phyloP scores from a whole-genome alignment of 2,113 vertebrate genomes.

The Cyphomyrus discorhynchus region DNA sequence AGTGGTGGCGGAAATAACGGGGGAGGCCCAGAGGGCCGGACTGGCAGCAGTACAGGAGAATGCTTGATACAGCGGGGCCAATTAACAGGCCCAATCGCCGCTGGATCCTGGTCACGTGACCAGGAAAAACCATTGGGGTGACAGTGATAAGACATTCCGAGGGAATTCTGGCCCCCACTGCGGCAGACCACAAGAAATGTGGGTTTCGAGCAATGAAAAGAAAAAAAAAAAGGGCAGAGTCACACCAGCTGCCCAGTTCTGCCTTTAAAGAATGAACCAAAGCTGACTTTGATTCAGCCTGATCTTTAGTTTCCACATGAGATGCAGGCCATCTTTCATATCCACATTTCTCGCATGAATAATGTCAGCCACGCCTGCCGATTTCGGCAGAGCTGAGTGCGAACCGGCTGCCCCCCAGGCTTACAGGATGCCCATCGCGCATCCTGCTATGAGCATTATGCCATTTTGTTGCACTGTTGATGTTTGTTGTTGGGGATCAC shows the following conservation, averaged over 20 bases:
- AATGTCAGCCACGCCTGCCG: neutral
- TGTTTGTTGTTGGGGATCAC: neutral
- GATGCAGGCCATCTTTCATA: neutral
- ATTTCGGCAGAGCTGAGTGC: neutral
- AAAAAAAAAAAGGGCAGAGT: neutral
- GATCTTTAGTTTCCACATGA: neutral
- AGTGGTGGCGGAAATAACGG: neutral
- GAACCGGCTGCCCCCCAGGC: neutral
- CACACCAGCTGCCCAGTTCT: neutral
- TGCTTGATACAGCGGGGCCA: neutral
- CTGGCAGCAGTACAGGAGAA: neutral
- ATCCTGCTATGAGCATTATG: no score
- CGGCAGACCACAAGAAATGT: conserved; percentile 37
- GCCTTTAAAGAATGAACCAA: neutral
- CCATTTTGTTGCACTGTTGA: neutral
- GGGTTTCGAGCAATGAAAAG: conserved; percentile 21
- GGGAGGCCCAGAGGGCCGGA: neutral
- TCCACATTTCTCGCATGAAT: neutral
- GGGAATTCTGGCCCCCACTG: conserved; percentile 21
- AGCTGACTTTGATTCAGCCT: neutral
- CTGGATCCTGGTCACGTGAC: conserved; percentile 19
- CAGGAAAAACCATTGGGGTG: conserved; percentile 38
- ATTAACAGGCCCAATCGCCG: neutral
- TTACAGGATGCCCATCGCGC: neutral
- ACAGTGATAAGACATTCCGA: conserved; percentile 38